phyloP scores from a whole-genome alignment of 2,888 invertebrate genomes.

The Chironomus riparius region DNA sequence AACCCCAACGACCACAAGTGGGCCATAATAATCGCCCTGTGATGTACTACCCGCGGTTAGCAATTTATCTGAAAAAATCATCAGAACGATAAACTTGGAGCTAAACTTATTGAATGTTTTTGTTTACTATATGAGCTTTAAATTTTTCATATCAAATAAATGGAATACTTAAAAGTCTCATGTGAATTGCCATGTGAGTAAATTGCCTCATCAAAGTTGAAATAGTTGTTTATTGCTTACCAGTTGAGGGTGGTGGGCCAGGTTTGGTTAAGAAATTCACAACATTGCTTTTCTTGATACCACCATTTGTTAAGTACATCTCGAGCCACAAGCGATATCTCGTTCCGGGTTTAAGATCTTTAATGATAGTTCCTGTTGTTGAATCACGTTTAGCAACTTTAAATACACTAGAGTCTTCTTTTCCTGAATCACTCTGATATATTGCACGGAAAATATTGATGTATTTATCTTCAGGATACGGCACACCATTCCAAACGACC shows the following conservation, averaged over 20 bases:
- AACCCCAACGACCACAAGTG: constrained; percentile 78
- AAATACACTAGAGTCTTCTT: constrained; percentile 63
- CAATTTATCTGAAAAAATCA: constrained; percentile 44
- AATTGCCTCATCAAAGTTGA: no score
- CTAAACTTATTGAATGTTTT: background rate
- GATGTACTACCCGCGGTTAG: constrained; percentile 38
- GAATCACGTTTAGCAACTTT: constrained; percentile 67
- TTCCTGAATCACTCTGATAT: constrained; percentile 64
- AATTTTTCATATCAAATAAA: background rate
- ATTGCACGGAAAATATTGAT: constrained; percentile 83
- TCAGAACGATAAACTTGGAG: constrained; percentile 22
- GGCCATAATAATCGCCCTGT: constrained; percentile 69
- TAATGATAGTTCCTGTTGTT: constrained; percentile 55
- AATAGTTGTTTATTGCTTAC: constrained; percentile 31
- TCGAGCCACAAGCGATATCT: constrained; percentile 82
- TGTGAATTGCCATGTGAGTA: constrained; percentile 27
- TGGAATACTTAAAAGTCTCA: no score
- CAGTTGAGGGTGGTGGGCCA: constrained; percentile 46
- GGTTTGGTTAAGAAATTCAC: constrained; percentile 80
- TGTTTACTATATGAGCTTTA: constrained; percentile 25
- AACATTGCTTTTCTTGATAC: constrained; percentile 82
- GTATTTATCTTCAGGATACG: constrained; percentile 81
- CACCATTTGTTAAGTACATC: constrained; percentile 80
- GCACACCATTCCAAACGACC: constrained; percentile 74
- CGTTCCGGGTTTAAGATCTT: constrained; percentile 65